Evolutionary conservation across 1,140 invertebrate genomes (phyloP), one percentile per base, ranked within the genome.

Genomic region (Rhagoletis zephyria): DNA sequence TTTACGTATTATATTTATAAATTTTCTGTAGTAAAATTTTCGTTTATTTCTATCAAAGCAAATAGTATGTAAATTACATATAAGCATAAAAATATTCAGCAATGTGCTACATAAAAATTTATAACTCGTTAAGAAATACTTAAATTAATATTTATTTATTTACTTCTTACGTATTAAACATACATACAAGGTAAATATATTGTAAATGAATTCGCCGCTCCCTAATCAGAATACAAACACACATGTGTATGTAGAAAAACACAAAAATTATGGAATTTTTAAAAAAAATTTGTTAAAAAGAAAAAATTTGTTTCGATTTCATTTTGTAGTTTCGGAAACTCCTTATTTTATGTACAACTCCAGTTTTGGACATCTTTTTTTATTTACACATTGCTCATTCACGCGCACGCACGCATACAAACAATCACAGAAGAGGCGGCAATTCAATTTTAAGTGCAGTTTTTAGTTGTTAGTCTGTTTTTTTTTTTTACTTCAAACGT

Each of bases 351-450:
- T 5, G 30, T 14, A 45, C 42, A 70, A 45, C 42, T 70, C 42
- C 67, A 70, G 7, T 48, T 14, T 45, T 48, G 45, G 4, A 74
- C 10, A 74, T 74, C 12, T 7, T 63, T 48, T 6, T 16, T 74
- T 85, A 87, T 70, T 67, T 59, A 87, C 87, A 89, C 88, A 90
- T 86, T 87, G 88, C 70, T 70, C 88, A 89, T 85, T 85, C 88
- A 89, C 70, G 86, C 89, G 77, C 88, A 88, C 86, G 81, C 42
- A 88, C 67, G 67, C 88, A 88, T 85, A 77, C 12, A 88, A 61
- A 85, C 67, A 74, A 45, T 45, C 65, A 74, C 42, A 74, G 67
- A 45, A 74, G 30, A 67, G 45, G 67, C 67, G 67, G 16, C 14
- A 12, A 74, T 4, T 42, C 67, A 40, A 74, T 74, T 74, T 1